Evolutionary conservation across 2,888 invertebrate species (phyloP), one percentile per base, ranked within the genome.

Genomic region (Polyommatus iphigenia): DNA sequence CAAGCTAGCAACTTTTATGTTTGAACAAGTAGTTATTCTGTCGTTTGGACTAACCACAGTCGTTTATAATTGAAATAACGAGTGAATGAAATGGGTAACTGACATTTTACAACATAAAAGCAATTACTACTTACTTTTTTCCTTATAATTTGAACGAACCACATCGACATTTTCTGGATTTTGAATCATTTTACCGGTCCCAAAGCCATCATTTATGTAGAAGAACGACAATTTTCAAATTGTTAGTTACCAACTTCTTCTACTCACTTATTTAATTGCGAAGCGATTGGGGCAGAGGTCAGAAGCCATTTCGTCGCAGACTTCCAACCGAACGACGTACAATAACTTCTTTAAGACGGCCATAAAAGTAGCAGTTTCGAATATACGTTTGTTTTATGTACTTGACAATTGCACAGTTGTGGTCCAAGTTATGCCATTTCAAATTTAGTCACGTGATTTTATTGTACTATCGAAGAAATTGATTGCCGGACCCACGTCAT

Each of bases 1-100:
- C 54, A 54, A 54, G 18, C 54, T 54, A 79, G 80, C 79, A 77
- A 78, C 76, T 80, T 79, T 78, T 79, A 78, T 79, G 79, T 80
- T 80, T 80, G 77, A 76, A 78, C 76, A 57, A 76, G 76, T 79
- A 77, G 77, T 79, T 80, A 79, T 80, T 77, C 79, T 80, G 81
- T 78, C 78, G 80, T 78, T 75, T 59, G 72, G 79, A 79, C 76
- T 83, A 83, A 83, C 82, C 82, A 82, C 83, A 84, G 82, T 81
- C 80, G 82, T 82, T 86, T 73, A 41, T 73, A 84, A 86, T 13
- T 46, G 10, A 46, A 46, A 13, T 2, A 13, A 13, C 13, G 46
- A 46, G 46, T 46, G 46, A 10, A 46, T 46, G 46, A 46, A 46
- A 3, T 10, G 10, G 46, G 46, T 46, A 46, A 46, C 46, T 46